phyloP scores from a whole-genome alignment of 92 coral and sea anemone genomes.

The Zoanthus sociatus region DNA sequence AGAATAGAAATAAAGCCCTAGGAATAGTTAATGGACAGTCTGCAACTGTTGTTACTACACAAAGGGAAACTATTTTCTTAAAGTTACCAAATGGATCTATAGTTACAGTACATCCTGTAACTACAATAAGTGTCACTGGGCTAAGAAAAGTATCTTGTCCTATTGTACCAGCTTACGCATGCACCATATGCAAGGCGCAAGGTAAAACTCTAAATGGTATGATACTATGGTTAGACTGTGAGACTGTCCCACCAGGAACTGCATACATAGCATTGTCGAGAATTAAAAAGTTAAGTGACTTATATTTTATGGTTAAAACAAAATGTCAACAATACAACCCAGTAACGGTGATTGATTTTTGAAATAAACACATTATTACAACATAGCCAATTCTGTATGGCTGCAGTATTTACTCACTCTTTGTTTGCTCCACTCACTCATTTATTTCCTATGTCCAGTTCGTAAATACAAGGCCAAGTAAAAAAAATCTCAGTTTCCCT shows the following conservation, averaged over 20 bases:
- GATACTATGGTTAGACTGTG: background rate
- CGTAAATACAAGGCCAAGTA: too few species aligned
- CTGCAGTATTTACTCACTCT: too few species aligned
- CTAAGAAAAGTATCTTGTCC: background rate
- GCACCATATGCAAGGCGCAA: slow-evolving; percentile 22
- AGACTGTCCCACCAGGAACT: background rate
- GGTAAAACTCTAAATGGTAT: background rate
- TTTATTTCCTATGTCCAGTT: too few species aligned
- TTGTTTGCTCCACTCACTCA: too few species aligned
- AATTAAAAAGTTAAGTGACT: too few species aligned
- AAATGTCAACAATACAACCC: too few species aligned
- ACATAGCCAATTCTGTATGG: too few species aligned
- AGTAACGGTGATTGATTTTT: too few species aligned
- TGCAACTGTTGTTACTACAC: background rate
- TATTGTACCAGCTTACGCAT: slow-evolving; percentile 1
- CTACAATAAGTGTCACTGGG: background rate
- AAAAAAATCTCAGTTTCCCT: too few species aligned
- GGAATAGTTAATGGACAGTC: slow-evolving; percentile 14
- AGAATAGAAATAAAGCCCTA: background rate
- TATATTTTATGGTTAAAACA: too few species aligned
- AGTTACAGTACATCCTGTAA: background rate
- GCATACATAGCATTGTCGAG: background rate
- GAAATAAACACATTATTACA: too few species aligned
- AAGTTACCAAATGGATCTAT: background rate
- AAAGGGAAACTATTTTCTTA: too few species aligned